A percentile compares a stretch with the other conserved stretches of the same genome.
Evolutionary conservation across 1,140 invertebrate genomes (phyloP).

Genomic region (Chelonus insularis): DNA sequence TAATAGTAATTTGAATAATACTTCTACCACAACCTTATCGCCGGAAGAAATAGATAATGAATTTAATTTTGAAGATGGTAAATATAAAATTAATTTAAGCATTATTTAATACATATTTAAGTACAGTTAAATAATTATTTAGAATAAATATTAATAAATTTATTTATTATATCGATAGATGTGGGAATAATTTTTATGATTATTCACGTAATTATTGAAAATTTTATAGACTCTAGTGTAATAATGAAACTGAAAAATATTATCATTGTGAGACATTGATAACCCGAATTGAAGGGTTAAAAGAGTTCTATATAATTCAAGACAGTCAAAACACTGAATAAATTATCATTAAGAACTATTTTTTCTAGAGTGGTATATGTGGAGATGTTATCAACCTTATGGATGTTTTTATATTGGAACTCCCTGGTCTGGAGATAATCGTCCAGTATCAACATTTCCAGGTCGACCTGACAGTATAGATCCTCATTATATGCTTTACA

Average conservation of each 20-base stretch:
- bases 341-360: too few relatives aligned
- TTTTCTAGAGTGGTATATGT: slow-evolving; percentile 56
- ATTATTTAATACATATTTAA: background rate
- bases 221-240: too few relatives aligned
- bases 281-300: too few relatives aligned
- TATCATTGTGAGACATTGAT: too few relatives aligned
- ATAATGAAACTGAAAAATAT: too few relatives aligned
- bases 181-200: too few relatives aligned
- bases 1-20: slow-evolving; percentile 18
- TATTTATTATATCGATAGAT: too few relatives aligned
- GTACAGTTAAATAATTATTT: too few relatives aligned
- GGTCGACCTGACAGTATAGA: slow-evolving; percentile 64
- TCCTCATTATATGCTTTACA: slow-evolving; percentile 61
- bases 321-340: too few relatives aligned
- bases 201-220: too few relatives aligned
- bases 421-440: slow-evolving; percentile 76
- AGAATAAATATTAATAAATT: too few relatives aligned
- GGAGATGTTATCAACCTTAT: slow-evolving; percentile 74
- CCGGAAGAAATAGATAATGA: slow-evolving; percentile 48
- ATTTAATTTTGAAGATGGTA: slow-evolving; percentile 52
- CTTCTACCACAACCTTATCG: slow-evolving; percentile 43
- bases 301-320: too few relatives aligned
- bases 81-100: slow-evolving; percentile 17
- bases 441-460: slow-evolving; percentile 80
- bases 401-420: slow-evolving; percentile 82